phyloP scores from a whole-genome alignment of 2,113 vertebrate species.

The Eudyptes chrysolophus region DNA sequence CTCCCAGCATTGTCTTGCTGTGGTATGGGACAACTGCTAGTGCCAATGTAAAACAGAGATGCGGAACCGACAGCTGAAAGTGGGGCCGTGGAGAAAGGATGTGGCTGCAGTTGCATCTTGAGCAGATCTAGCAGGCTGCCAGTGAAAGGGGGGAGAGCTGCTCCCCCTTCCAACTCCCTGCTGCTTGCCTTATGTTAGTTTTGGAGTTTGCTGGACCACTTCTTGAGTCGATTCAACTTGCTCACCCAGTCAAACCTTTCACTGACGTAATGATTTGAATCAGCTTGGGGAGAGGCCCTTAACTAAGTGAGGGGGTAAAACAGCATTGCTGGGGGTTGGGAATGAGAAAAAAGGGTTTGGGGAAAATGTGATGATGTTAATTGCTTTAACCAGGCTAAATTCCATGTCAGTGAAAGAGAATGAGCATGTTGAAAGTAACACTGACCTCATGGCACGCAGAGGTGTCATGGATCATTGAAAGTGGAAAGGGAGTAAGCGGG shows the following conservation, averaged over 20 bases:
- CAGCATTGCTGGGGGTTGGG: background rate
- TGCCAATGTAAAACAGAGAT: background rate
- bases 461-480: background rate
- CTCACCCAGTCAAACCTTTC: background rate
- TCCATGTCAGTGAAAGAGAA: background rate
- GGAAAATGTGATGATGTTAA: background rate
- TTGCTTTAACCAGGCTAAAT: background rate
- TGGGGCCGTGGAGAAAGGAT: background rate
- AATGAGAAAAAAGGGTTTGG: background rate
- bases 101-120: background rate
- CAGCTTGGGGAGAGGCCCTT: background rate
- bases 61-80: accelerated
- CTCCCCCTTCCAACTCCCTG: background rate
- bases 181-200: background rate
- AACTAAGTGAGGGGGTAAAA: background rate
- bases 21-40: background rate
- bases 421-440: background rate
- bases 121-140: background rate
- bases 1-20: accelerated
- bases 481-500: background rate
- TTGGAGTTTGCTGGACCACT: background rate
- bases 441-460: background rate
- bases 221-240: background rate
- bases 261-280: background rate
- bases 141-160: background rate